These are phyloP conservation scores for Podabrus alpinus DNA, from an alignment of 2,888 invertebrate genomes.

Conservation along the genomic window DNA sequence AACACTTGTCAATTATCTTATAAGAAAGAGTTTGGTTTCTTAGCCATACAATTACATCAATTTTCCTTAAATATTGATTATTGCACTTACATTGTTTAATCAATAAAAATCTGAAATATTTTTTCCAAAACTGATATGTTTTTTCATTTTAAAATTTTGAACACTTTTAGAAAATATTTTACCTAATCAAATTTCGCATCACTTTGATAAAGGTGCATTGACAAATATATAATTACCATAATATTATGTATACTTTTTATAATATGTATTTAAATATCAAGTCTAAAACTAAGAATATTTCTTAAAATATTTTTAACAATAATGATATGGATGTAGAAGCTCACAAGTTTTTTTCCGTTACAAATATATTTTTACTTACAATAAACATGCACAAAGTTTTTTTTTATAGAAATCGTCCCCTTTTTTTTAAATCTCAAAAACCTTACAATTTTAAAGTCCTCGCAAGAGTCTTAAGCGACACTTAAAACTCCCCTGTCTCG, in stretches of 20 bases:
- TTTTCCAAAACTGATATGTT: constrained; percentile 11
- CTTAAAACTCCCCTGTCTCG: constrained; percentile 42
- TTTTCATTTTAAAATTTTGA: constrained; percentile 3
- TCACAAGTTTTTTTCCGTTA: constrained; percentile 39
- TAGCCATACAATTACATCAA: neutral
- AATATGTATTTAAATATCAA: constrained; percentile 20
- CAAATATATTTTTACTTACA: constrained; percentile 10
- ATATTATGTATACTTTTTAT: constrained; percentile 20
- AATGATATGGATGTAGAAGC: constrained; percentile 49
- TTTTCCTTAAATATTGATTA: constrained; percentile 3
- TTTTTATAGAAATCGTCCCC: neutral
- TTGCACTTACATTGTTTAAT: constrained; percentile 19
- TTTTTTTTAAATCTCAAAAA: constrained; percentile 4
- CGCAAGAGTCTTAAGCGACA: constrained; percentile 30
- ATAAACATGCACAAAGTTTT: constrained; percentile 36
- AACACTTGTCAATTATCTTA: constrained; percentile 40
- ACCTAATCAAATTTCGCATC: neutral
- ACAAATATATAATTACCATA: constrained; percentile 38
- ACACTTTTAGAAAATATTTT: neutral
- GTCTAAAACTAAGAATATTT: constrained; percentile 24
- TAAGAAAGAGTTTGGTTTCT: neutral
- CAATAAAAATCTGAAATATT: neutral
- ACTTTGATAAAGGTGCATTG: constrained; percentile 43
- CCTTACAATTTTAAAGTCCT: constrained; percentile 11
- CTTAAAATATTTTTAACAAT: constrained; percentile 36